These are phyloP conservation scores for Dolichotis patagonum DNA, from an alignment of 2,113 vertebrate species.

Conservation along the genomic window DNA sequence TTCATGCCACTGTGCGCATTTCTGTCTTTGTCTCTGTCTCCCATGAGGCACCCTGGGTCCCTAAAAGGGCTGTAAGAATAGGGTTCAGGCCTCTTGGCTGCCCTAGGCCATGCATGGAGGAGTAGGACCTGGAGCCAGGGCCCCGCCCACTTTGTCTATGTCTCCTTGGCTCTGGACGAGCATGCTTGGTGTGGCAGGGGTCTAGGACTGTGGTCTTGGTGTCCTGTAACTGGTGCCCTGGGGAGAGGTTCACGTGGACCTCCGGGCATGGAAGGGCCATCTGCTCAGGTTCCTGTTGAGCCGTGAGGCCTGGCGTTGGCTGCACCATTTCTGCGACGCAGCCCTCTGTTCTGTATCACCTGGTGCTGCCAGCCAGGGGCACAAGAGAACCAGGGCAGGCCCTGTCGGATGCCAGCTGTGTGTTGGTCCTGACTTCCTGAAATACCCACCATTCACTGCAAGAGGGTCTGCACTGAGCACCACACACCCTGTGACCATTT, in stretches of 20 bases:
- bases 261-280: not conserved
- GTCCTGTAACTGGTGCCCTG: no score
- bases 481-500: not conserved
- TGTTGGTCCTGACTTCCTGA: not conserved
- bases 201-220: not conserved
- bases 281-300: not conserved
- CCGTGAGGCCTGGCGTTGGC: no score
- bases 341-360: not conserved
- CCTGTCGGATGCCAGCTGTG: not conserved
- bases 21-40: not conserved
- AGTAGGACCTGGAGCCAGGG: no score
- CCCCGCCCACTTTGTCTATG: not conserved
- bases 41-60: not conserved
- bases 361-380: not conserved
- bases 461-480: not conserved
- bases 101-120: not conserved
- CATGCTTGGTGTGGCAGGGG: not conserved
- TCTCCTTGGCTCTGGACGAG: not conserved
- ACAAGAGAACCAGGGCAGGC: not conserved
- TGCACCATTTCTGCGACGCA: not conserved
- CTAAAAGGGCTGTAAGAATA: no score
- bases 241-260: not conserved
- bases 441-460: not conserved
- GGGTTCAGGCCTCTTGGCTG: accelerated
- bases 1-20: not conserved